phyloP scores from a whole-genome alignment of 1,140 invertebrate genomes.

The Zaprionus tsacasi region DNA sequence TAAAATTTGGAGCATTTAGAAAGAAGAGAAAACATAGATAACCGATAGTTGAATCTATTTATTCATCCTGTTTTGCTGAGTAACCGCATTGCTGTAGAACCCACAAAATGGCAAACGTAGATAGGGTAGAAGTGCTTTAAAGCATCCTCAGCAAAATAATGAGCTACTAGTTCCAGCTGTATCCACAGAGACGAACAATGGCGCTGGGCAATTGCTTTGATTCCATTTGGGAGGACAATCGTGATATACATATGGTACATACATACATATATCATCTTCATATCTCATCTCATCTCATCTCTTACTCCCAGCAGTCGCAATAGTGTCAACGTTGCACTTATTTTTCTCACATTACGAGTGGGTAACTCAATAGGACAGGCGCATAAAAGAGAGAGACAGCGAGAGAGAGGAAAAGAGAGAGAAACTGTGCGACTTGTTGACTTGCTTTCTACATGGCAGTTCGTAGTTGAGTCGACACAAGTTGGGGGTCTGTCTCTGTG shows the following conservation, averaged over 20 bases:
- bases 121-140: not conserved
- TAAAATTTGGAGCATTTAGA: too few relatives aligned
- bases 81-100: not conserved
- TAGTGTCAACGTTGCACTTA: slow-evolving; percentile 69
- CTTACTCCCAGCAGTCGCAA: slow-evolving; percentile 39
- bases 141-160: slow-evolving; percentile 1
- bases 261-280: slow-evolving; percentile 1
- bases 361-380: slow-evolving; percentile 46
- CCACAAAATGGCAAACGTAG: not conserved
- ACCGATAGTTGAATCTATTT: not conserved
- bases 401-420: not conserved
- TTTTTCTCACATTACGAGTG: slow-evolving; percentile 68
- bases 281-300: slow-evolving; percentile 1
- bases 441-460: slow-evolving; percentile 59
- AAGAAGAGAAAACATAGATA: not conserved
- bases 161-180: slow-evolving; percentile 13
- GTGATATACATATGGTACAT: not conserved
- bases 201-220: slow-evolving; percentile 19
- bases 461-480: slow-evolving; percentile 32
- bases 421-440: slow-evolving; percentile 57
- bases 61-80: not conserved
- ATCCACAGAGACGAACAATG: not conserved
- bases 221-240: slow-evolving; percentile 20
- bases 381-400: not conserved
- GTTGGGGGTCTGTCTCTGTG: slow-evolving; percentile 1